Evolutionary conservation across 2,113 vertebrate genomes (phyloP).

Genomic region (Dolichotis patagonum): DNA sequence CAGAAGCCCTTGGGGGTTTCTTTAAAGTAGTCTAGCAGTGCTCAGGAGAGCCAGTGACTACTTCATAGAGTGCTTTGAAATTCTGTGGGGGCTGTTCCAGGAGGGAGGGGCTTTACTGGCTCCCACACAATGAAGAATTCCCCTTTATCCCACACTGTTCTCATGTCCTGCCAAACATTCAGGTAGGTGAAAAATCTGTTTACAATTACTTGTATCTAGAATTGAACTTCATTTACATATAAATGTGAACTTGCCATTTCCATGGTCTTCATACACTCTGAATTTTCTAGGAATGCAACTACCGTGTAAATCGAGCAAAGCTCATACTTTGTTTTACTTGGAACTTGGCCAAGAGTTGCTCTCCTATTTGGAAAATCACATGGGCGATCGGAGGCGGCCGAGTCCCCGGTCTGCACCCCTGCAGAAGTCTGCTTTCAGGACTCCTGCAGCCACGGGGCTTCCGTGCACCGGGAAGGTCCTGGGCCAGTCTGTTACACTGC

Average conservation of each 20-base stretch:
- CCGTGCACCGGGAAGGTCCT: background rate
- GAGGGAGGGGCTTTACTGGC: background rate
- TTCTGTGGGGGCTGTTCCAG: background rate
- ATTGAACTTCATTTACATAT: constrained; percentile 54
- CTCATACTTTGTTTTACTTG: constrained; percentile 5
- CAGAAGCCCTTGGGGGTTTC: background rate
- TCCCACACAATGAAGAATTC: background rate
- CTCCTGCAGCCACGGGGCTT: rapidly evolving
- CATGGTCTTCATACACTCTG: background rate
- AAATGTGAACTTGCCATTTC: constrained; percentile 46
- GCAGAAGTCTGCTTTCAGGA: background rate
- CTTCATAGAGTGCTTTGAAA: background rate
- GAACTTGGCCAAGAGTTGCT: constrained; percentile 49
- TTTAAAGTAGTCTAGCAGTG: background rate
- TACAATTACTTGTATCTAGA: constrained; percentile 41
- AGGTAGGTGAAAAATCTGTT: constrained; percentile 30
- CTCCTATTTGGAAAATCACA: background rate
- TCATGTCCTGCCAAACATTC: constrained; percentile 12
- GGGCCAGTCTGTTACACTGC: too few species aligned
- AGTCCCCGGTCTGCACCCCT: background rate
- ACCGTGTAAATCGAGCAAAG: background rate
- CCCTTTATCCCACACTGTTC: background rate
- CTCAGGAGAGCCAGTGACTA: background rate
- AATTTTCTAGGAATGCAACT: constrained; percentile 45
- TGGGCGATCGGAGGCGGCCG: rapidly evolving